Evolutionary conservation across 2,888 invertebrate species (phyloP), one percentile per base, ranked within the genome.

Genomic region (Torymus tubicola): DNA sequence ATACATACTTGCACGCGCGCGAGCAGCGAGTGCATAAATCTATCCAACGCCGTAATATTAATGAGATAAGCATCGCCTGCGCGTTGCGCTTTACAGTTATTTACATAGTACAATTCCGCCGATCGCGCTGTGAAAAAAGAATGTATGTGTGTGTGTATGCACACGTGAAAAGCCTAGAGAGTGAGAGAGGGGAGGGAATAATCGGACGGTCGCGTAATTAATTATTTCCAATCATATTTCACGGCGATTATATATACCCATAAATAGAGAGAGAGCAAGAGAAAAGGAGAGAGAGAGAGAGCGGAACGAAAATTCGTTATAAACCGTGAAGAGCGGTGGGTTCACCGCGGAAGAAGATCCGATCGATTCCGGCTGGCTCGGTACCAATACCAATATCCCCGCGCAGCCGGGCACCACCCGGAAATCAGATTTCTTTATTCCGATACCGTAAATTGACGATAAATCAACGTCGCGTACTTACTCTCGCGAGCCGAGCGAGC

Each of bases 371-470:
- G 42, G 16, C 58, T 73, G 72, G 76, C 77, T 69, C 52, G 67
- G 76, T 76, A 71, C 80, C 75, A 80, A 73, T 69, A 67, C 60
- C 71, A 78, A 81, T 78, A 42, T 42, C 42, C 42, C 75, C 71
- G 63, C 61, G 50, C 55, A 13, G 4, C 55, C 65, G 71, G 70
- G 63, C 78, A 78, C 81, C 78, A 78, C 81, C 76, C 80, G 80
- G 74, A 82, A 80, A 82, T 82, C 77, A 80, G 80, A 82, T 80
- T 82, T 82, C 77, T 80, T 82, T 78, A 80, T 77, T 80, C 70
- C 77, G 77, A 82, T 82, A 82, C 77, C 71, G 78, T 71, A 80
- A 82, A 82, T 82, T 80, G 80, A 74, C 77, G 80, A 84, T 83
- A 83, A 82, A 83, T 83, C 84, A 82, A 72, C 61, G 83, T 81